These are phyloP conservation scores for Phengaris alcon DNA, from an alignment of 2,888 invertebrate genomes.

Conservation along the genomic window DNA sequence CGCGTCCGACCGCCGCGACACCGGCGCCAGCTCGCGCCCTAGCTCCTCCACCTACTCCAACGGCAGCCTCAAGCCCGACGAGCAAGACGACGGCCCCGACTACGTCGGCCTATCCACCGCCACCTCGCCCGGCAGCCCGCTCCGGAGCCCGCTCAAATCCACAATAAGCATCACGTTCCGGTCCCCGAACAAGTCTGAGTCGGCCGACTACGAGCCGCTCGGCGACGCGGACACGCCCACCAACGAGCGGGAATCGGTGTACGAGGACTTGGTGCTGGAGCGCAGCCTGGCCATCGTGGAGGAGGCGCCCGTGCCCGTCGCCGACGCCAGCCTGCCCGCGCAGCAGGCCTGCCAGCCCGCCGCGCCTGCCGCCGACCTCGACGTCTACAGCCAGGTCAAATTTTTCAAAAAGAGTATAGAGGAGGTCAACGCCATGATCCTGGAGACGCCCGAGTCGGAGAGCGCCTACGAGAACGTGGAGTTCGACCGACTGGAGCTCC, in stretches of 20 bases:
- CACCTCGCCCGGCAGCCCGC: constrained; percentile 63
- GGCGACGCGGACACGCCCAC: constrained; percentile 59
- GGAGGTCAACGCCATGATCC: constrained; percentile 83
- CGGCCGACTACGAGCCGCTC: constrained; percentile 71
- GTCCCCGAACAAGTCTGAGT: constrained; percentile 77
- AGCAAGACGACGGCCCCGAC: constrained; percentile 68
- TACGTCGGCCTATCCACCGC: constrained; percentile 72
- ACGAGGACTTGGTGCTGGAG: constrained; percentile 79
- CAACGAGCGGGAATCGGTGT: constrained; percentile 75
- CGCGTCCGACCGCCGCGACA: constrained; percentile 51
- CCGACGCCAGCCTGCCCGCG: constrained; percentile 77
- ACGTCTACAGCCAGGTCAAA: constrained; percentile 87
- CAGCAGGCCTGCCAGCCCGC: constrained; percentile 80
- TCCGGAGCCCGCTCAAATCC: constrained; percentile 81
- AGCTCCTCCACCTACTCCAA: constrained; percentile 70
- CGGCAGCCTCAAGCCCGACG: constrained; percentile 59
- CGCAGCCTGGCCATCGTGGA: constrained; percentile 75
- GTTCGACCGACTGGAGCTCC: constrained; percentile 45
- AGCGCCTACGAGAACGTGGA: constrained; percentile 62
- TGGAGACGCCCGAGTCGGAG: constrained; percentile 57
- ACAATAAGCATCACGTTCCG: constrained; percentile 86
- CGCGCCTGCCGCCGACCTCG: constrained; percentile 64
- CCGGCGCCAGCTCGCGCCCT: constrained; percentile 63
- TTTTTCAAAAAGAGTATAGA: constrained; percentile 84
- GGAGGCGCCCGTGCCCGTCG: constrained; percentile 76